Evolutionary conservation across 2,888 invertebrate species (phyloP).

Genomic region (Machimus rusticus): DNA sequence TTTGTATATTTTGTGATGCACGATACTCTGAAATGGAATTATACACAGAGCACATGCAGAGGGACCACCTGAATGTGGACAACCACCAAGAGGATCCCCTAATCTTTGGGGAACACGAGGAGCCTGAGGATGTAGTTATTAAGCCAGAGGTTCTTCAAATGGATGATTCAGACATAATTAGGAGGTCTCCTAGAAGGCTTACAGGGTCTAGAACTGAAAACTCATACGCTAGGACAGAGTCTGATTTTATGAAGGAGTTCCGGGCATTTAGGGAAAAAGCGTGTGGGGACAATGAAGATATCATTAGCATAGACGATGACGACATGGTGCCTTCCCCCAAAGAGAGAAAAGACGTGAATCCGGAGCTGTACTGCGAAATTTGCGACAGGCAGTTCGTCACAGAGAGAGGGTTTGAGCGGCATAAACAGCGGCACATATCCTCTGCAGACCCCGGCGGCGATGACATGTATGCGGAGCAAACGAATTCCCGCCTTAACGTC

Average conservation of each 20-base stretch:
- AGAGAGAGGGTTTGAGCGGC: background rate
- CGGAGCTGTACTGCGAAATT: background rate
- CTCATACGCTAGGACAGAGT: background rate
- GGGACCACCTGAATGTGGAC: background rate
- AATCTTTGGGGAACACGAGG: background rate
- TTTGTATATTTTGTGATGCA: constrained; percentile 39
- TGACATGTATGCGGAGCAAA: background rate
- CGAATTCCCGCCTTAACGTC: background rate
- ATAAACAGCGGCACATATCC: background rate
- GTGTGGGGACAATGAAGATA: background rate
- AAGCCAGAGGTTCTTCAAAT: background rate
- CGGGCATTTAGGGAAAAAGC: background rate
- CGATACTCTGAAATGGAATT: background rate
- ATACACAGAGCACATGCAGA: constrained; percentile 34
- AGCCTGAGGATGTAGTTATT: background rate
- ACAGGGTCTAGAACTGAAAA: background rate
- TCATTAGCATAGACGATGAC: background rate
- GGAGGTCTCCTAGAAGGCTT: background rate
- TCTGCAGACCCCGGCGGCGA: background rate
- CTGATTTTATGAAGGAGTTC: constrained; percentile 12
- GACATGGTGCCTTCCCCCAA: background rate
- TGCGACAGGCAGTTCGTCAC: background rate
- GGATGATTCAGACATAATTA: background rate
- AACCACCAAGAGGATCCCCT: background rate
- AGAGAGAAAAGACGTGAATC: background rate